Evolutionary conservation across 1,140 invertebrate species (phyloP).

Genomic region (Aphis craccivora): DNA sequence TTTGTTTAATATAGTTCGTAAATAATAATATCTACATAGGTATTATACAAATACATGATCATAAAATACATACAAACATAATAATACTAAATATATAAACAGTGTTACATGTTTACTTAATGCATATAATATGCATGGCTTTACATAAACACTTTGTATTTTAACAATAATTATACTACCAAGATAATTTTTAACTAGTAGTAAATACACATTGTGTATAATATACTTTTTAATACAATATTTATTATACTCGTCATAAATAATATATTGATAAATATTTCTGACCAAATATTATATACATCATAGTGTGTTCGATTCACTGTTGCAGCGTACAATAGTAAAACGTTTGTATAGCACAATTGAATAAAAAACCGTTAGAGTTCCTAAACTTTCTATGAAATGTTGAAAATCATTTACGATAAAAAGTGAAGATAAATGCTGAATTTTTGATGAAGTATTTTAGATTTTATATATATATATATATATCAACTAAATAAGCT

Average conservation of each 20-base stretch:
- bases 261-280: background rate
- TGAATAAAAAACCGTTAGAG: background rate
- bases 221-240: too few relatives aligned
- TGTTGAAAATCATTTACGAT: background rate
- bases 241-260: background rate
- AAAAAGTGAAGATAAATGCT: background rate
- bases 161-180: too few relatives aligned
- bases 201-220: too few relatives aligned
- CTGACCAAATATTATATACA: background rate
- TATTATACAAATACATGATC: background rate
- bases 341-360: slow-evolving; percentile 1
- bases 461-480: too few relatives aligned
- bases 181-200: too few relatives aligned
- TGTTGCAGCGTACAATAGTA: background rate
- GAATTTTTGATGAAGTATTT: too few relatives aligned
- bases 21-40: background rate
- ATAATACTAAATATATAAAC: too few relatives aligned
- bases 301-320: background rate
- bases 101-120: too few relatives aligned
- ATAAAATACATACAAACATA: too few relatives aligned
- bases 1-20: background rate
- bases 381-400: background rate
- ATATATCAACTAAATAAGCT: background rate
- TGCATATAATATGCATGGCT: too few relatives aligned
- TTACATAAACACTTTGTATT: too few relatives aligned